Base-by-base conservation (phyloP, 2,797 vertebrate species). In the Leptatherina wallacei region DNA sequence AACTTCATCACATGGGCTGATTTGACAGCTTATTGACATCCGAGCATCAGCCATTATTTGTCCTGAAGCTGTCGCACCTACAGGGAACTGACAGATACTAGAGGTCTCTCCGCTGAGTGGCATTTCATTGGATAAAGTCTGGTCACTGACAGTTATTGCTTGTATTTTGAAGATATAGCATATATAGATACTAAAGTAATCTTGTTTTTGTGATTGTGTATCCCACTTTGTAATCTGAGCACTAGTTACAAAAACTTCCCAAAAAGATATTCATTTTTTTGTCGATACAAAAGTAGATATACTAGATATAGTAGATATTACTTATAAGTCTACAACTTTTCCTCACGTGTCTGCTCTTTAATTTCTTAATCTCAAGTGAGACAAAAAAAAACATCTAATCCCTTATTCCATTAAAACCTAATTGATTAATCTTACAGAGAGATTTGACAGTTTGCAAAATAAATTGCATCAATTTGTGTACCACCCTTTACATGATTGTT, bases 11-110 rank as follows among this genome's bases (percentile, higher is more conserved):
- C 24, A 6, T 20, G 4, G 52, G 49, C 61, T 65, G 79, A 85
- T 83, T 32, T 85, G 90, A 88, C 86, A 58, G 71, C 77, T 83
- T 81, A 85, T 75, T 81, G 89, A 88, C 85, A 55, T 75, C 65
- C 57, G 30, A 74, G 67, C 73, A 75, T 88, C 85, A 79, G 33
- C 32, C 13, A 33, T 65, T 58, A 82, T 84, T 86, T 78, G 84
- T 80, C 67, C 44, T 14, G 83, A 80, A 59, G 80, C 74, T 66
- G 83, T 90, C 87, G 73, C 69, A 61, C 44, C 49, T 66, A n/a
- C 84, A 49, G 71, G 49, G 71, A 77, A 22, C 57, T 75, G 87
- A 88, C 80, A 65, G 59, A 57, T 66, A 22, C 71, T 29, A 68
- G 64, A 65, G 63, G 66, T 22, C 47, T 78, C 65, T 51, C 59